Conservation (phyloP, 2,113 vertebrate species). For the Typhlomys cinereus region DNA sequence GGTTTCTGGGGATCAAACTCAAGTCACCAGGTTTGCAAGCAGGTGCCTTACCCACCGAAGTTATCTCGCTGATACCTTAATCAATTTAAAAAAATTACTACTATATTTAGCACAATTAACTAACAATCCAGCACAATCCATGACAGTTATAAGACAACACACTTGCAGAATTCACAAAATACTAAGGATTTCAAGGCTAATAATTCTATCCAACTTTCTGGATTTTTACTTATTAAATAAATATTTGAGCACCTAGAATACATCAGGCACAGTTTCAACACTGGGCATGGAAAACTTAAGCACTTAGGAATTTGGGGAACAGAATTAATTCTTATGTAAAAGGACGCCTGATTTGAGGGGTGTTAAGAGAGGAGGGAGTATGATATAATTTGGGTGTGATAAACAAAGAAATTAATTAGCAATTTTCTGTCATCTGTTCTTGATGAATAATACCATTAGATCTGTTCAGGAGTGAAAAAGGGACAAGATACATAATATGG, state of each 20-base stretch:
- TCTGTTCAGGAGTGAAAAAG: neutral
- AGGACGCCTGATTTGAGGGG: neutral
- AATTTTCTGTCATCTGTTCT: neutral
- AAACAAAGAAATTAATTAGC: neutral
- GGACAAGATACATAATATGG: neutral
- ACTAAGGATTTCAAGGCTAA: neutral
- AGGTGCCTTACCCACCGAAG: too few relatives aligned
- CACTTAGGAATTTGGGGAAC: neutral
- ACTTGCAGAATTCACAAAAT: conserved; percentile 14
- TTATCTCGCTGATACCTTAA: too few relatives aligned
- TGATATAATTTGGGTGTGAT: neutral
- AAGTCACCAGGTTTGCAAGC: too few relatives aligned
- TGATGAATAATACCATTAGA: neutral
- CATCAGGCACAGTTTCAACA: neutral
- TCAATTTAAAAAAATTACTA: neutral
- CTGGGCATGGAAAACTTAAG: neutral
- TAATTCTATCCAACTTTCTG: neutral
- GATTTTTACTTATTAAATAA: neutral
- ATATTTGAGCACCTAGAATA: neutral
- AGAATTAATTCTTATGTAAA: neutral
- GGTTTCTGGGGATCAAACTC: too few relatives aligned
- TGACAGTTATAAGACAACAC: neutral
- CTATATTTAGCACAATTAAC: neutral
- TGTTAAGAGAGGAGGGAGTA: neutral
- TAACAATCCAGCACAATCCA: neutral